These are phyloP conservation scores for Antennarius striatus DNA, from an alignment of 2,113 vertebrate species.

Conservation along the genomic window DNA sequence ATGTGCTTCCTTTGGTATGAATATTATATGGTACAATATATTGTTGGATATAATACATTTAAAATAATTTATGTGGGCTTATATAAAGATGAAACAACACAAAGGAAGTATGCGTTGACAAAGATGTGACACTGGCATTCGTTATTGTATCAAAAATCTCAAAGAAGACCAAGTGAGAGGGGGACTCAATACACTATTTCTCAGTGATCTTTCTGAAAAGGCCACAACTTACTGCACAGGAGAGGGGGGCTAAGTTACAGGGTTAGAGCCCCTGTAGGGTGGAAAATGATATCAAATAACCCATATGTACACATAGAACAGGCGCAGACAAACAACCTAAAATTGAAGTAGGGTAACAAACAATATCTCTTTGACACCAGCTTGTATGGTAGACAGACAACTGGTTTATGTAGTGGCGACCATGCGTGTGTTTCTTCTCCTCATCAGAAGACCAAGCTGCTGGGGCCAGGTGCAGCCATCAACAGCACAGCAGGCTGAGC, in stretches of 20 bases:
- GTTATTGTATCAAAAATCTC: neutral
- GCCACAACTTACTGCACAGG: neutral
- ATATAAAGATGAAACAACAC: no score
- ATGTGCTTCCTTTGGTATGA: no score
- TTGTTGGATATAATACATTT: no score
- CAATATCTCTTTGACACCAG: slow-evolving; percentile 25
- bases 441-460: slow-evolving; percentile 21
- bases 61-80: no score
- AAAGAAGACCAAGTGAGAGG: slow-evolving; percentile 5
- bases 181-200: slow-evolving; percentile 15
- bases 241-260: slow-evolving; percentile 29
- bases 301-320: slow-evolving; percentile 18
- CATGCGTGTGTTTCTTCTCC: slow-evolving; percentile 21
- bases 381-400: slow-evolving; percentile 48
- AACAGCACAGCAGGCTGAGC: slow-evolving; percentile 53
- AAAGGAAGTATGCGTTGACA: no score
- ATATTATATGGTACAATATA: no score
- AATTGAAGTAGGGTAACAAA: slow-evolving; percentile 22
- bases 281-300: slow-evolving; percentile 53
- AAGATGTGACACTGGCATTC: no score
- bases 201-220: slow-evolving; percentile 39
- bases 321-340: slow-evolving; percentile 7
- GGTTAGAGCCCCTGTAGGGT: slow-evolving; percentile 31
- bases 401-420: slow-evolving; percentile 41
- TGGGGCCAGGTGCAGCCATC: slow-evolving; percentile 67